Conservation (phyloP, 2,888 invertebrate species). For the Sarcophaga carnaria region DNA sequence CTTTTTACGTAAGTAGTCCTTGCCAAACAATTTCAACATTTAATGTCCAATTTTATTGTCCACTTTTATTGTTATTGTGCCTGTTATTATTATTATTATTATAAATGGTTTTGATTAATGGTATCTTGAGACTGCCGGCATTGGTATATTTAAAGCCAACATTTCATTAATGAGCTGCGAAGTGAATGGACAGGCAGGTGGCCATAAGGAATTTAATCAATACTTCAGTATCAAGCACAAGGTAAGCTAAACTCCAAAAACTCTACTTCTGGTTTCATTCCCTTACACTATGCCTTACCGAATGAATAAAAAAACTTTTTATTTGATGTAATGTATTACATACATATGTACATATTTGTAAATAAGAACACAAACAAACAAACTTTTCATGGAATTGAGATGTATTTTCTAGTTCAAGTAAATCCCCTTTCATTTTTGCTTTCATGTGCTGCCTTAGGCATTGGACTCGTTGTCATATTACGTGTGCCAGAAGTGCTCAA, state of each 20-base stretch:
- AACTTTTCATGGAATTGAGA: too few species aligned
- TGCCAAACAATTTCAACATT: background rate
- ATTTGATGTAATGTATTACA: too few species aligned
- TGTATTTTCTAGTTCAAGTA: too few species aligned
- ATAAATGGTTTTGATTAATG: slow-evolving; percentile 19
- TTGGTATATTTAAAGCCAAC: slow-evolving; percentile 97
- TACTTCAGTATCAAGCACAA: slow-evolving; percentile 98
- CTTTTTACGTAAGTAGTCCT: background rate
- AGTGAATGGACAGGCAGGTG: slow-evolving; percentile 93
- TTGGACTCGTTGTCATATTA: slow-evolving; percentile 95
- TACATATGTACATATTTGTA: too few species aligned
- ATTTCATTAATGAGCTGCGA: slow-evolving; percentile 97
- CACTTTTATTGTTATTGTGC: too few species aligned
- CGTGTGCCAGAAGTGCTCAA: slow-evolving; percentile 94
- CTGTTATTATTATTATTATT: too few species aligned
- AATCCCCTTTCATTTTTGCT: too few species aligned
- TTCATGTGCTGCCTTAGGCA: slow-evolving; percentile 83
- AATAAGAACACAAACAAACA: too few species aligned
- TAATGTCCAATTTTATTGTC: background rate
- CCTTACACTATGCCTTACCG: too few species aligned
- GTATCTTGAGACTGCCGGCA: slow-evolving; percentile 87
- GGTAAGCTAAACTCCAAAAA: slow-evolving; percentile 81
- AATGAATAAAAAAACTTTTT: too few species aligned
- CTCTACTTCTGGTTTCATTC: too few species aligned
- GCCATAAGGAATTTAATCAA: slow-evolving; percentile 88